Evolutionary conservation across 2,113 vertebrate genomes (phyloP), one percentile per base, ranked within the genome.

Genomic region (Vulpes lagopus): DNA sequence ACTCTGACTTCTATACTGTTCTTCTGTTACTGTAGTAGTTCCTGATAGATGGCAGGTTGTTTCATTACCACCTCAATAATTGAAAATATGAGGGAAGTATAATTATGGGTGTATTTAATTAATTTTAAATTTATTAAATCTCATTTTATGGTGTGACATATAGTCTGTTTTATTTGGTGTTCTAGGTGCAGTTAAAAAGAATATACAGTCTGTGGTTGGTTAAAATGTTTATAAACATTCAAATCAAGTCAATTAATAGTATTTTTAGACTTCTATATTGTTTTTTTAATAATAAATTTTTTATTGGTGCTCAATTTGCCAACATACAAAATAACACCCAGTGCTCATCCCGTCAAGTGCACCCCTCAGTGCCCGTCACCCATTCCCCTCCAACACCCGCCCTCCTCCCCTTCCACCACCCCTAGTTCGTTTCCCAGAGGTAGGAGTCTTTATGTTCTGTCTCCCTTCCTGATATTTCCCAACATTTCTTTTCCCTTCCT

Each of bases 81-180:
- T 57, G 22, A 67, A 51, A 67, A 95, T 67, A 59, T 84, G 59
- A 84, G 30, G 8, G 20, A 90, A 59, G 78, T 74, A 14, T 65
- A 79, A 74, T 90, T 76, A 65, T 84, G 51, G 67, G 51, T 76
- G 65, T 84, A 49, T 67, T 96, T 88, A 60, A 79, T 73, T 76
- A 83, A 59, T 82, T 74, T 76, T 43, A 93, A 59, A 57, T 76
- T 64, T 74, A 64, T 74, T 74, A 38, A 71, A 22, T 5, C 53
- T 83, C 64, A n/a, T 74, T 82, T 32, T 89, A 55, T 89, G 32
- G 49, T 38, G 17, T 94, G 65, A 12, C 59, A 3, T 89, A 60
- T 62, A 88, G 65, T 89, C 76, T 62, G n/a, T 89, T 62, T 71
- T 83, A 81, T n/a, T 76, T 57, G 90, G 8, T 83, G 20, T 57